A percentile compares a stretch with the other conserved stretches of the same genome.
Evolutionary conservation across 92 coral and sea anemone species (phyloP).

Genomic region (Parazoanthus swiftii): DNA sequence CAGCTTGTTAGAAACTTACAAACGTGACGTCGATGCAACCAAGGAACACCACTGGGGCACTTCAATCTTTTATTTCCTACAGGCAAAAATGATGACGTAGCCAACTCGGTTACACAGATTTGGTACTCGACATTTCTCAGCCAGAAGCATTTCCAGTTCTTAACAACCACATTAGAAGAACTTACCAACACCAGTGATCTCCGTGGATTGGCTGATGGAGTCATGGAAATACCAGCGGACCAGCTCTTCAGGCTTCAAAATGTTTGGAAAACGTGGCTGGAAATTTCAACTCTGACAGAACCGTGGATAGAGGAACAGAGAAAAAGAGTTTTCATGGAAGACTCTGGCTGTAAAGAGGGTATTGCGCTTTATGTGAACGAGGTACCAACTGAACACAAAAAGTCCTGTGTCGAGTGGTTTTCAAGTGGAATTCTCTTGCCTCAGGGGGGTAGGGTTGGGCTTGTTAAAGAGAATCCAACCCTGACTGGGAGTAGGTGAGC

Average conservation of each 20-base stretch:
- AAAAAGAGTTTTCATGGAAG: not conserved
- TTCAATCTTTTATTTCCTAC: constrained; percentile 36
- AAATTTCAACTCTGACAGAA: too few relatives aligned
- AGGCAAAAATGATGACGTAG: constrained; percentile 34
- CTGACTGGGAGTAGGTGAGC: constrained; percentile 34
- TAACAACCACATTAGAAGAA: constrained; percentile 49
- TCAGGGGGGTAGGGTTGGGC: not conserved
- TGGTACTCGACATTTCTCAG: constrained; percentile 84
- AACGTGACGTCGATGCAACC: too few relatives aligned
- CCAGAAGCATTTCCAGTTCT: constrained; percentile 40
- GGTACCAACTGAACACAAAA: constrained; percentile 34
- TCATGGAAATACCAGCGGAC: constrained; percentile 44
- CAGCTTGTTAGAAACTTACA: too few relatives aligned
- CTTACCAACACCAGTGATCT: constrained; percentile 46
- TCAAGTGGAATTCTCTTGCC: constrained; percentile 23
- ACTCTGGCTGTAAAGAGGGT: not conserved
- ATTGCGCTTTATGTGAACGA: not conserved
- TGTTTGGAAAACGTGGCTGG: too few relatives aligned
- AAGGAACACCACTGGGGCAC: too few relatives aligned
- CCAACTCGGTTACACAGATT: constrained; percentile 69
- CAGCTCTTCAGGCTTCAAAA: too few relatives aligned
- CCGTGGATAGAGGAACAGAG: too few relatives aligned
- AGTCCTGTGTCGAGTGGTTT: constrained; percentile 23
- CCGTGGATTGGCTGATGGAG: constrained; percentile 58
- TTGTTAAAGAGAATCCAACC: constrained; percentile 47